A percentile compares a stretch with the other conserved stretches of the same genome.
Evolutionary conservation across 2,797 vertebrate genomes (phyloP).

Genomic region (Coregonus suidteri): DNA sequence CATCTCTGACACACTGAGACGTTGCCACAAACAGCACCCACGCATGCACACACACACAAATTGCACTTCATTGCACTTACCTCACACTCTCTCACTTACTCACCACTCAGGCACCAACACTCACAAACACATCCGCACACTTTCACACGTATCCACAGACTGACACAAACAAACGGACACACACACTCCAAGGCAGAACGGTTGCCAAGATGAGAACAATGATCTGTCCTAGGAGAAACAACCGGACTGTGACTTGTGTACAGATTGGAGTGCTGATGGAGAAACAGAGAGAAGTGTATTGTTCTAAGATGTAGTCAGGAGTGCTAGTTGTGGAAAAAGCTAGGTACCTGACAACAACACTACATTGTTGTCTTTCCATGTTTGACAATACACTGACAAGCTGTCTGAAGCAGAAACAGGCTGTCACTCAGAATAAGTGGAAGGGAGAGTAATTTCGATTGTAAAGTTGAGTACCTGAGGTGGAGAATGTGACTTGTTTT

Average conservation of each 20-base stretch:
- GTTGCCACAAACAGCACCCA: background rate
- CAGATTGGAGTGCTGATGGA: conserved; percentile 27
- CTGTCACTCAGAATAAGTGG: too few species aligned
- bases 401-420: too few species aligned
- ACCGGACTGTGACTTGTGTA: background rate
- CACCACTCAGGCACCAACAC: conserved; percentile 58
- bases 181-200: conserved; percentile 53
- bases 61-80: conserved; percentile 30
- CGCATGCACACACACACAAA: conserved; percentile 10
- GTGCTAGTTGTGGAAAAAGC: background rate
- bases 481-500: too few species aligned
- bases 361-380: too few species aligned
- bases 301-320: conserved; percentile 11
- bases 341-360: too few species aligned
- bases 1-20: conserved; percentile 42
- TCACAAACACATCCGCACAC: conserved; percentile 67
- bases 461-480: too few species aligned
- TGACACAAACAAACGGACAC: conserved; percentile 54
- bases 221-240: conserved; percentile 47
- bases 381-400: too few species aligned
- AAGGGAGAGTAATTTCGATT: too few species aligned
- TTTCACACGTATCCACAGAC: conserved; percentile 64
- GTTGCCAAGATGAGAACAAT: conserved; percentile 70
- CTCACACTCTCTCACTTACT: conserved; percentile 35
- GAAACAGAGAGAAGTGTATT: conserved; percentile 21